Conservation (phyloP, 2,797 vertebrate genomes). For the Melanotaenia boesemani region DNA sequence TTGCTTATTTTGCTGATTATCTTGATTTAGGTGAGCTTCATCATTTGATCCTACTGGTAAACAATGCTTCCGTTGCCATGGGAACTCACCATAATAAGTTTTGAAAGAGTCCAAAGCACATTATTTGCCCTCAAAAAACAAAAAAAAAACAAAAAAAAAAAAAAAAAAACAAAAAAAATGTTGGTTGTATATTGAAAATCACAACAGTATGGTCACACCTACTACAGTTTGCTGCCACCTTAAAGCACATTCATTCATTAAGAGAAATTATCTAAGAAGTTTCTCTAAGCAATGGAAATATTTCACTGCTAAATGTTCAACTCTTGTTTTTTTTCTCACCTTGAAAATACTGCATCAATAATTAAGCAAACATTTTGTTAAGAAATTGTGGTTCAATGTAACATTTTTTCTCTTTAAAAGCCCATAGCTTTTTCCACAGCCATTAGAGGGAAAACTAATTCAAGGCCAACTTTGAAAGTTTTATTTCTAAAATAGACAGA, state of each 20-base stretch:
- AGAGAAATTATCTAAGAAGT: constrained; percentile 31
- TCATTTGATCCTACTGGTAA: too few species aligned
- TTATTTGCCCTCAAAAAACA: too few species aligned
- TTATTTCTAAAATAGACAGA: constrained; percentile 31
- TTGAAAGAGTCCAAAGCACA: too few species aligned
- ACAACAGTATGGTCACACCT: too few species aligned
- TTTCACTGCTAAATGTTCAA: constrained; percentile 48
- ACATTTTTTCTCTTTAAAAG: constrained; percentile 56
- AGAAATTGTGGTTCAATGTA: constrained; percentile 49
- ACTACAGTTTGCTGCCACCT: constrained; percentile 4
- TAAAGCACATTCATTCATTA: constrained; percentile 38
- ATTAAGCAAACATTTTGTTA: constrained; percentile 57
- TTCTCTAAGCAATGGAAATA: constrained; percentile 50
- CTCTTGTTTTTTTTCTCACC: constrained; percentile 48
- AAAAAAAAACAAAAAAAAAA: too few species aligned
- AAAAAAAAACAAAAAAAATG: too few species aligned
- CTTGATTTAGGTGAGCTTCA: too few species aligned
- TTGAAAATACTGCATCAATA: constrained; percentile 57
- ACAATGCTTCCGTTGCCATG: too few species aligned
- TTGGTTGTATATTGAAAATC: too few species aligned
- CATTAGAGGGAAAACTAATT: constrained; percentile 24
- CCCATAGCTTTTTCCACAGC: constrained; percentile 11
- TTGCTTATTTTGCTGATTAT: too few species aligned
- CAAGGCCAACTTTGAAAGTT: constrained; percentile 33
- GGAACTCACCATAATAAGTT: too few species aligned